Base-by-base conservation (phyloP, 1,140 invertebrate genomes). In the Tetragnatha versicolor region DNA sequence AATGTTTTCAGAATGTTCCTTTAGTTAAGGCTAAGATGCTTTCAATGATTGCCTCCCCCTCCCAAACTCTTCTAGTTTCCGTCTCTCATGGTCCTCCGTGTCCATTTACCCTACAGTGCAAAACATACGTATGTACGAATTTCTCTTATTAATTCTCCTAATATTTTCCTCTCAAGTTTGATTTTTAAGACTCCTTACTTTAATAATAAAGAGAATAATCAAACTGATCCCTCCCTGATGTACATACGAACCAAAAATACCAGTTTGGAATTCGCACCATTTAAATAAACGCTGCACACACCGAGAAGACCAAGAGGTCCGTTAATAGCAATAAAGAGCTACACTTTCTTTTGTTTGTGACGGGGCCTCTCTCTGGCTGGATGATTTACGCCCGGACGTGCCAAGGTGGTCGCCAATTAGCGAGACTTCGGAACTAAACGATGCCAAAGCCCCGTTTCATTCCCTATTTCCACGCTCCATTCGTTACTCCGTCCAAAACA, bases 401-500 rank as follows among this genome's bases (percentile, higher is more conserved):
- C 58, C 70, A 75, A 75, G 55, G 58, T 20, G 70, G 58, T 61
- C 70, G 58, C 70, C 70, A 75, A 75, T 75, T 75, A 75, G 70
- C 58, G 70, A 63, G 51, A 75, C 39, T 75, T 75, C 25, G 70
- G 70, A 75, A 63, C 70, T 61, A 75, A 75, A 47, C 63, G 70
- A 75, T 75, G 70, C 70, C 58, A 63, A 75, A 75, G 70, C 70
- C 45, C 70, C 70, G 70, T 75, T 75, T 75, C 70, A 75, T 75
- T 47, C 53, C 33, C 70, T 63, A 75, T 75, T 75, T 75, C 70
- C 70, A 75, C 70, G 70, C 70, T 60, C 63, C 70, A 75, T 75
- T 61, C 51, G 61, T 75, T 49, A 75, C 25, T 31, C 17, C 42
- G 20, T 10, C 14, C 47, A 29, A 7, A 7, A 22, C n/a, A 49